Evolutionary conservation across 2,113 vertebrate genomes (phyloP).

Genomic region (Bothrops jararaca): DNA sequence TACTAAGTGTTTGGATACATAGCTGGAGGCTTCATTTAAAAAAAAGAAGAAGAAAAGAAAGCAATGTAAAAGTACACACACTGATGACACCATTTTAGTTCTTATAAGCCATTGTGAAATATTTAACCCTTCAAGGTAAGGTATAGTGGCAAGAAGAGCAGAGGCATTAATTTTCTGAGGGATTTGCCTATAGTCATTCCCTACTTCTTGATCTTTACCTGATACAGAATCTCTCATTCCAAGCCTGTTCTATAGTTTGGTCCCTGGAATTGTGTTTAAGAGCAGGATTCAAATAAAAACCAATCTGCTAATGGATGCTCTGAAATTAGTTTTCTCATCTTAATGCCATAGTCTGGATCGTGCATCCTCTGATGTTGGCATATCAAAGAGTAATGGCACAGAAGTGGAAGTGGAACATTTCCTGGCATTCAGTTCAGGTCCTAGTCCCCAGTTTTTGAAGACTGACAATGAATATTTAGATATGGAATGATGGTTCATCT

Average conservation of each 20-base stretch:
- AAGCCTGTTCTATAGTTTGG: conserved; percentile 11
- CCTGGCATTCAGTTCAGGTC: neutral
- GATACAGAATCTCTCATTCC: conserved; percentile 37
- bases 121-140: conserved; percentile 1
- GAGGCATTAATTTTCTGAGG: conserved; percentile 41
- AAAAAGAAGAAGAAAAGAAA: neutral
- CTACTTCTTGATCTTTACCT: conserved; percentile 53
- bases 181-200: neutral
- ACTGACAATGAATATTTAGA: neutral
- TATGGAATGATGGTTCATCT: neutral
- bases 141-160: conserved; percentile 4
- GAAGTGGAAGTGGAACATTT: neutral
- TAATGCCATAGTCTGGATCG: neutral
- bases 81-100: conserved; percentile 13
- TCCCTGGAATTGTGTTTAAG: neutral
- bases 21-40: conserved; percentile 3
- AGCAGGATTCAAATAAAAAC: neutral
- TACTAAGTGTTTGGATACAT: conserved; percentile 24
- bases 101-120: conserved; percentile 2
- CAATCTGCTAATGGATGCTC: neutral
- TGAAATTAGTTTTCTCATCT: neutral
- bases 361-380: neutral
- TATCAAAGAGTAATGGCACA: neutral
- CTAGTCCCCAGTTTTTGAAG: neutral
- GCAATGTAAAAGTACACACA: neutral